Percentiles rank a stretch among this genome's conserved stretches.
These are phyloP conservation scores for Macrochelys suwanniensis DNA, from an alignment of 2,797 vertebrate species.

Conservation along the genomic window DNA sequence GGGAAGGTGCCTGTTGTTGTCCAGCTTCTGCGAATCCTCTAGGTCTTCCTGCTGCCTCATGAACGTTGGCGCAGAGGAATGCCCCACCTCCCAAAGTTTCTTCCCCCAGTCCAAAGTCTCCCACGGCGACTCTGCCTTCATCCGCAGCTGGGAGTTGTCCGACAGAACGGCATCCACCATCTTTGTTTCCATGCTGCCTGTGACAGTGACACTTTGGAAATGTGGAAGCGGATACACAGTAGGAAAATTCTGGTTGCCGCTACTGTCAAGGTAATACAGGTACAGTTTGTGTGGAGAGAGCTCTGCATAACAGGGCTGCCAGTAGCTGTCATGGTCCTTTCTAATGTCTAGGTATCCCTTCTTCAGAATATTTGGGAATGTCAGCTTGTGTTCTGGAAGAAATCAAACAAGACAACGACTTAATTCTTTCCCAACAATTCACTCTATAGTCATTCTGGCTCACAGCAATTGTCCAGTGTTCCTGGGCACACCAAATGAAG, in stretches of 20 bases:
- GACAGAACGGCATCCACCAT: slow-evolving; percentile 91
- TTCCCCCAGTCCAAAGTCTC: slow-evolving; percentile 94
- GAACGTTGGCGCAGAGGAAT: slow-evolving; percentile 80
- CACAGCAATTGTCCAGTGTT: not conserved
- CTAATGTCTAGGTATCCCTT: slow-evolving; percentile 93
- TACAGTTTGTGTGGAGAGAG: slow-evolving; percentile 91
- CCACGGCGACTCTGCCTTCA: slow-evolving; percentile 91
- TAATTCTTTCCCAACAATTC: not conserved
- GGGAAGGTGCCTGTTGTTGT: slow-evolving; percentile 64
- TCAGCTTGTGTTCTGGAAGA: slow-evolving; percentile 86
- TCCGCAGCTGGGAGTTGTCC: slow-evolving; percentile 91
- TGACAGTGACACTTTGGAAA: slow-evolving; percentile 91
- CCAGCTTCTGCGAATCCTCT: slow-evolving; percentile 74
- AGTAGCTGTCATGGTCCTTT: slow-evolving; percentile 89
- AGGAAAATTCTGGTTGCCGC: slow-evolving; percentile 90
- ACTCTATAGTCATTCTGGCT: not conserved
- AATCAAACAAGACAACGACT: slow-evolving; percentile 26
- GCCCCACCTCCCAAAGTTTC: slow-evolving; percentile 91
- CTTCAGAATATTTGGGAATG: slow-evolving; percentile 90
- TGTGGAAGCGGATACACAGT: slow-evolving; percentile 90
- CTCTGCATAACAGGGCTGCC: slow-evolving; percentile 92
- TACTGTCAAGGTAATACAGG: slow-evolving; percentile 92
- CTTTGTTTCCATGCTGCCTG: slow-evolving; percentile 86
- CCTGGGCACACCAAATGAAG: not conserved
- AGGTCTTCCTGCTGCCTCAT: slow-evolving; percentile 77